Conservation (phyloP, 2,888 invertebrate genomes). For the Argyresthia albistria region DNA sequence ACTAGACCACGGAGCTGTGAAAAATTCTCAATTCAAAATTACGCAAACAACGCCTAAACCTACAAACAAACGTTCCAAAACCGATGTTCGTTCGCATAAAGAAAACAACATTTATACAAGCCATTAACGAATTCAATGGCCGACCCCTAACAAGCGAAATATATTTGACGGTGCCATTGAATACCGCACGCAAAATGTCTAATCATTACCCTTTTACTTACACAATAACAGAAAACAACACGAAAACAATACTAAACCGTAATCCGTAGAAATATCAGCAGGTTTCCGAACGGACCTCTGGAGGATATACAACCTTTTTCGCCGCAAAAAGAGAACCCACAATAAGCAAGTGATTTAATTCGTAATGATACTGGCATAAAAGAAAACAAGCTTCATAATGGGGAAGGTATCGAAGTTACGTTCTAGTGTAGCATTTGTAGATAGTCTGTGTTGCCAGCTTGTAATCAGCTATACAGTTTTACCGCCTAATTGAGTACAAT, state of each 20-base stretch:
- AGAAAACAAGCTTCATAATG: conserved; percentile 9
- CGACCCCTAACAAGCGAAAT: conserved; percentile 3
- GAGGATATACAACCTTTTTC: too few species aligned
- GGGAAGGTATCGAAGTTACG: neutral
- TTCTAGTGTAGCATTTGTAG: neutral
- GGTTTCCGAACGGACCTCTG: too few species aligned
- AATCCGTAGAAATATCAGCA: neutral
- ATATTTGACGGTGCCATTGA: conserved; percentile 1
- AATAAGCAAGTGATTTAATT: conserved; percentile 11
- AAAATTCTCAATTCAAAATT: too few species aligned
- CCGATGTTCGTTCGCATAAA: neutral
- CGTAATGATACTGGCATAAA: conserved; percentile 12
- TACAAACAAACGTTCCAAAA: neutral
- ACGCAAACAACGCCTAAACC: neutral
- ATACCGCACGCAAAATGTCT: conserved; percentile 1
- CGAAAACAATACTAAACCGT: neutral
- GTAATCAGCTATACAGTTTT: too few species aligned
- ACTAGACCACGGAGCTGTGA: too few species aligned
- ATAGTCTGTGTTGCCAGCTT: neutral
- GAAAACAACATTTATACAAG: conserved; percentile 2
- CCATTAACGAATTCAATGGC: conserved; percentile 1
- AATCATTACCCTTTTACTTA: neutral
- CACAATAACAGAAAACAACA: neutral
- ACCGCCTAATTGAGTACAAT: too few species aligned
- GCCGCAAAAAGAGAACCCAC: neutral